Conservation (phyloP, 2,113 vertebrate species). For the Brienomyrus brachyistius region DNA sequence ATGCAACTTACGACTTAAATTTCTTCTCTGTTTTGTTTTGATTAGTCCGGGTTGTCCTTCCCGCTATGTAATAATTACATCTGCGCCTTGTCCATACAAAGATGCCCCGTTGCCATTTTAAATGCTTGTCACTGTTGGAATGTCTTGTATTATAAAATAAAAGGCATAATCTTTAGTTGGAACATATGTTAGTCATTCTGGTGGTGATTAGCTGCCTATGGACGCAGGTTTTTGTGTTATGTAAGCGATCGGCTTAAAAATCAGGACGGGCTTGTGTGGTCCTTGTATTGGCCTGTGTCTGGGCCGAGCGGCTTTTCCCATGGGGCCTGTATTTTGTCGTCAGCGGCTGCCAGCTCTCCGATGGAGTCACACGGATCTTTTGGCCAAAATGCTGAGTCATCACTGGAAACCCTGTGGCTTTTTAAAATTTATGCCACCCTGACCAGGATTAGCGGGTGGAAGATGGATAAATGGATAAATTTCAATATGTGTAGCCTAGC, state of each 20-base stretch:
- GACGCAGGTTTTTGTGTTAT: neutral
- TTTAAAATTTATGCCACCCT: neutral
- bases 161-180: neutral
- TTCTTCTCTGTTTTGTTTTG: neutral
- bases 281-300: neutral
- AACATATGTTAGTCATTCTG: neutral
- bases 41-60: neutral
- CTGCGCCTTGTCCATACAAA: neutral
- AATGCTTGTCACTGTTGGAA: neutral
- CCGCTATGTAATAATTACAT: neutral
- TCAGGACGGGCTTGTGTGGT: neutral
- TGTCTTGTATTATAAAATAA: neutral
- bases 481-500: neutral
- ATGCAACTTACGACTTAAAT: neutral
- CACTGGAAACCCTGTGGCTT: neutral
- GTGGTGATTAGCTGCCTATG: neutral
- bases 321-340: neutral
- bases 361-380: neutral
- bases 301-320: neutral
- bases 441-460: neutral
- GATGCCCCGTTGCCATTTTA: neutral
- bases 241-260: neutral
- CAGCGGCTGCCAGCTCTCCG: conserved; percentile 3
- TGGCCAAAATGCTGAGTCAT: conserved; percentile 14
- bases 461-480: neutral